Percentiles rank a stretch among this genome's conserved stretches.
Conservation (phyloP, 2,888 invertebrate genomes). For the Rhabditophanes sp. region DNA sequence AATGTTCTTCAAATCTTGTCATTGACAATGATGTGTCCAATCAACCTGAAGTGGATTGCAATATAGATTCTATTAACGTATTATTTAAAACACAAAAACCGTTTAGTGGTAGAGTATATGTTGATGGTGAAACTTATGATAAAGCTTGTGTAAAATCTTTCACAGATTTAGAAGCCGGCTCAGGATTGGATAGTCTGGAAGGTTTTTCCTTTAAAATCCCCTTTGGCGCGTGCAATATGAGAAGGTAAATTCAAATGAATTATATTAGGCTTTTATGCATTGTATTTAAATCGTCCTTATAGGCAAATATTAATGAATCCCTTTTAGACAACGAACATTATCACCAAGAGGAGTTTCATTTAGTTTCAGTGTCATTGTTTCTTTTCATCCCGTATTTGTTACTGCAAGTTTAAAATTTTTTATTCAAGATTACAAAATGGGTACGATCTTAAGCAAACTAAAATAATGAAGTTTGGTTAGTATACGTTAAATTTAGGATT, state of each 20-base stretch:
- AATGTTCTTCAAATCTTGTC: no score
- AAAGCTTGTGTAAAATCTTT: neutral
- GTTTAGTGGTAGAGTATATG: constrained; percentile 12
- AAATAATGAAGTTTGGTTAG: no score
- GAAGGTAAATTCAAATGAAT: constrained; percentile 17
- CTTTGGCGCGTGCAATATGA: constrained; percentile 43
- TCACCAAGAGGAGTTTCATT: constrained; percentile 42
- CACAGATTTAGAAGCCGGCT: neutral
- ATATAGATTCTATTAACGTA: constrained; percentile 25
- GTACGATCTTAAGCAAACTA: no score
- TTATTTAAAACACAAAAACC: constrained; percentile 22
- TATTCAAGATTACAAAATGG: no score
- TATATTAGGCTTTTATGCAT: neutral
- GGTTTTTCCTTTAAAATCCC: constrained; percentile 25
- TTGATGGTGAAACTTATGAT: neutral
- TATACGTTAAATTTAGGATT: no score
- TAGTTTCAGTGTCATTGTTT: constrained; percentile 40
- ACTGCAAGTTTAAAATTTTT: constrained; percentile 4
- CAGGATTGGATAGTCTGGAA: constrained; percentile 1
- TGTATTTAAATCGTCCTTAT: constrained; percentile 1
- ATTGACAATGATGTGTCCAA: constrained; percentile 21
- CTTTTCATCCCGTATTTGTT: constrained; percentile 31
- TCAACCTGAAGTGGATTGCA: constrained; percentile 31
- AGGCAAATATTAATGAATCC: no score
- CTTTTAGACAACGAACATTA: no score